A percentile compares a stretch with the other conserved stretches of the same genome.
Conservation (phyloP, 2,113 vertebrate genomes). For the Cacatua alba region DNA sequence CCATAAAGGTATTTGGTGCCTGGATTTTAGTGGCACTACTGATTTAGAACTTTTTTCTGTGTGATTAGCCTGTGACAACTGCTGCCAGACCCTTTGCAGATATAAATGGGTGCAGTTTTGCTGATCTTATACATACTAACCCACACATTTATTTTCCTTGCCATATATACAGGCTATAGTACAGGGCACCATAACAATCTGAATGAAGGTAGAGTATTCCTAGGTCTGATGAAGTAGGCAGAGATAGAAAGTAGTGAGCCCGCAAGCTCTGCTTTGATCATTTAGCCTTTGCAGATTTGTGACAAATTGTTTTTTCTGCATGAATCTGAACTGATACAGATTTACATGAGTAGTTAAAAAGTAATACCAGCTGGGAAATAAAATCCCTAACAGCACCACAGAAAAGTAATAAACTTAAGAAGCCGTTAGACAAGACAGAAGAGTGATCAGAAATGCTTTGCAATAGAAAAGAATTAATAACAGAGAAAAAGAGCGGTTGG, state of each 20-base stretch:
- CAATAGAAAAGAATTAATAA: not conserved
- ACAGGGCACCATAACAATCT: not conserved
- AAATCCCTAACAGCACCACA: not conserved
- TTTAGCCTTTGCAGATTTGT: conserved; percentile 9
- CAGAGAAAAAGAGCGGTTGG: not conserved
- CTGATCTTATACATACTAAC: not conserved
- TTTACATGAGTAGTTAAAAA: conserved; percentile 57
- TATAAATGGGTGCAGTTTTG: not conserved
- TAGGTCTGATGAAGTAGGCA: not conserved
- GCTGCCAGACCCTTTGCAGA: not conserved
- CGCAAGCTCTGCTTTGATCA: conserved; percentile 44
- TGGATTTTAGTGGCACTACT: not conserved
- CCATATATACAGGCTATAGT: not conserved
- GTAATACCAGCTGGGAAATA: conserved; percentile 30
- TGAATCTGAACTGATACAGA: conserved; percentile 44
- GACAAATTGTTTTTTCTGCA: conserved; percentile 49
- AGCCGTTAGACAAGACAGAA: conserved; percentile 3
- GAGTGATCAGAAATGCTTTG: conserved; percentile 21
- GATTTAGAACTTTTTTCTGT: not conserved
- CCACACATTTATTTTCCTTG: not conserved
- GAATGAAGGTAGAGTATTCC: not conserved
- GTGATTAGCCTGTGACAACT: not conserved
- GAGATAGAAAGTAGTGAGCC: not conserved
- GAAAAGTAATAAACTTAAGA: conserved; percentile 49
- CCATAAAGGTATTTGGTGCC: not conserved